These are phyloP conservation scores for Samia ricini DNA, from an alignment of 1,140 invertebrate genomes.

Conservation along the genomic window DNA sequence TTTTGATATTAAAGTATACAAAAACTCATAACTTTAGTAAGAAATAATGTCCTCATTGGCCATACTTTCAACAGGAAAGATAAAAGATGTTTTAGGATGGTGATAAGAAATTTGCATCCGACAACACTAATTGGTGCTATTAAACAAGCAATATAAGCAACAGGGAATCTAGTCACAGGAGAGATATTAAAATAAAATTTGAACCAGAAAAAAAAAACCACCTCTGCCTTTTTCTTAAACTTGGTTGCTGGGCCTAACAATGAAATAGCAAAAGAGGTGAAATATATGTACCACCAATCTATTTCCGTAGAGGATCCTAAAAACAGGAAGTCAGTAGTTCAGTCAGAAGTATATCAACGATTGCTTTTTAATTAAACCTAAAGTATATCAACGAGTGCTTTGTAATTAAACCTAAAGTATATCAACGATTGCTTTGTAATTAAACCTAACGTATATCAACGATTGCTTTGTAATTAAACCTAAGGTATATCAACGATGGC, in stretches of 20 bases:
- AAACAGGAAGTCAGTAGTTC: not conserved
- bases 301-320: not conserved
- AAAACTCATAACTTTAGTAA: not conserved
- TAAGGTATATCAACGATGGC: too few relatives aligned
- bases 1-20: not conserved
- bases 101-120: slow-evolving; percentile 10
- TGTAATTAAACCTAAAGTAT: too few relatives aligned
- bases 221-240: slow-evolving; percentile 10
- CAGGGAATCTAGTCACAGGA: not conserved
- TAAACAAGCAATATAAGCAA: slow-evolving; percentile 9
- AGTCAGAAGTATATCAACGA: not conserved
- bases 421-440: too few relatives aligned
- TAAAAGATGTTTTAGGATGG: slow-evolving; percentile 4
- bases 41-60: slow-evolving; percentile 6
- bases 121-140: slow-evolving; percentile 9
- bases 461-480: too few relatives aligned
- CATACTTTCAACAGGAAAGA: slow-evolving; percentile 14
- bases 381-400: too few relatives aligned
- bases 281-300: not conserved
- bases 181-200: slow-evolving; percentile 14
- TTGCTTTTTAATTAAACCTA: too few relatives aligned
- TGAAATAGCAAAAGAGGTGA: not conserved
- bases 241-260: not conserved
- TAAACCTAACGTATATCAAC: too few relatives aligned
- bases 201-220: not conserved